phyloP scores from a whole-genome alignment of 1,140 invertebrate species.

The Maconellicoccus hirsutus region DNA sequence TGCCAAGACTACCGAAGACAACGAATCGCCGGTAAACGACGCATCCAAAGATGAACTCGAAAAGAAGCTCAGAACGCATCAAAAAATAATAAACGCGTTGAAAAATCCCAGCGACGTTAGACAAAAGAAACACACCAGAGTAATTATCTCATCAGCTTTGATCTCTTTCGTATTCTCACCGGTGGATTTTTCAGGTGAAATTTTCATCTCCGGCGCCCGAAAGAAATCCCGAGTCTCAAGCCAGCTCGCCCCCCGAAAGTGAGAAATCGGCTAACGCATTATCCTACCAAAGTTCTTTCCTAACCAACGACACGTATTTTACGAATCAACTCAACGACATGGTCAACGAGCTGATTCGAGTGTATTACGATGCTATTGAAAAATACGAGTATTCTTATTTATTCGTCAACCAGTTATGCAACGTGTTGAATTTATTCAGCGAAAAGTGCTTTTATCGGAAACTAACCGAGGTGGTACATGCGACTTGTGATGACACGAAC shows the following conservation, averaged over 20 bases:
- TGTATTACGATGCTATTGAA: background rate
- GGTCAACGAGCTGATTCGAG: background rate
- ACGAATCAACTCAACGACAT: background rate
- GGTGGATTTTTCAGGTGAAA: background rate
- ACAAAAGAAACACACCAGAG: constrained; percentile 6
- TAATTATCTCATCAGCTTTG: background rate
- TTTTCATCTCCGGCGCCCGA: background rate
- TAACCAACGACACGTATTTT: background rate
- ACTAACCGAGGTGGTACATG: background rate
- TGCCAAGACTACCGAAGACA: background rate
- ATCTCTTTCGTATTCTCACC: background rate
- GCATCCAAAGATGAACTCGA: background rate
- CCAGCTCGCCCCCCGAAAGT: background rate
- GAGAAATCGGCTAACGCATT: background rate
- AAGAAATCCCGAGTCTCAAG: background rate
- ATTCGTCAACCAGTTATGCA: constrained; percentile 9
- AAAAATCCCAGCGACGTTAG: constrained; percentile 7
- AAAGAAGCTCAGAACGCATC: background rate
- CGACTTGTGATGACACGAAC: background rate
- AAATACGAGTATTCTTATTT: background rate
- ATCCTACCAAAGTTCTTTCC: background rate
- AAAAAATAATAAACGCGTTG: background rate
- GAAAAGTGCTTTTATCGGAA: background rate
- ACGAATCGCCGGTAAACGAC: background rate
- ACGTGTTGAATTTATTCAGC: constrained; percentile 12